Conservation (phyloP, 1,140 invertebrate species). For the Anthonomus grandis region DNA sequence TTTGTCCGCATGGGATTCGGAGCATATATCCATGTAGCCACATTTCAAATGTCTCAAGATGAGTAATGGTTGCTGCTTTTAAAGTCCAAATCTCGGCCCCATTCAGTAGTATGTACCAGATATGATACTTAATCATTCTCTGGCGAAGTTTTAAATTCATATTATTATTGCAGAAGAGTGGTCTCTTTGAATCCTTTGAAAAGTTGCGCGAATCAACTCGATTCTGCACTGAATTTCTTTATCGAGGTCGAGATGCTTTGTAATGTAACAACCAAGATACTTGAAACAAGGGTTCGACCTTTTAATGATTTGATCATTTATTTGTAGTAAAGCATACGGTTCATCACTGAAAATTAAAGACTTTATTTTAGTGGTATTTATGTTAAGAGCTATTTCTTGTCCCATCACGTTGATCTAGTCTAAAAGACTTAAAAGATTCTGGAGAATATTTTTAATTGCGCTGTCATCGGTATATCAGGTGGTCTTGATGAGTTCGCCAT, state of each 20-base stretch:
- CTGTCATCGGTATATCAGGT: no score
- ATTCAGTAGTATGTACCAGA: no score
- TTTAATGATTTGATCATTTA: background rate
- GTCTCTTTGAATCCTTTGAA: slow-evolving; percentile 7
- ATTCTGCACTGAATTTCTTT: slow-evolving; percentile 2
- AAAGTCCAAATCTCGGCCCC: no score
- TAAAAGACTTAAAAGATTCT: background rate
- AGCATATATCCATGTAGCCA: no score
- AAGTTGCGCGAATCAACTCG: slow-evolving; percentile 3
- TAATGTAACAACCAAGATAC: slow-evolving; percentile 7
- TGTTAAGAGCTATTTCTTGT: background rate
- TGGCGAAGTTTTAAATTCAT: background rate
- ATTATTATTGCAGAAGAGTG: slow-evolving; percentile 2
- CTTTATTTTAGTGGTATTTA: background rate
- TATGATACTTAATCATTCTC: background rate
- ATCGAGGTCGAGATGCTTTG: slow-evolving; percentile 4
- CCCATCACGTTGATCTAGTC: no score
- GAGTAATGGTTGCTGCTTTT: no score
- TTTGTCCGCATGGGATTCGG: no score
- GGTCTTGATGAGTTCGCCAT: background rate
- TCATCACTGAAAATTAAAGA: no score
- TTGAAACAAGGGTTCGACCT: background rate
- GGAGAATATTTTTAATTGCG: no score
- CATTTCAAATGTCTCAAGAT: no score
- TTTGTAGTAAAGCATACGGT: background rate